Percentiles rank a stretch among this genome's conserved stretches.
These are phyloP conservation scores for Drosophila anomalata DNA, from an alignment of 2,888 invertebrate genomes.

Conservation along the genomic window DNA sequence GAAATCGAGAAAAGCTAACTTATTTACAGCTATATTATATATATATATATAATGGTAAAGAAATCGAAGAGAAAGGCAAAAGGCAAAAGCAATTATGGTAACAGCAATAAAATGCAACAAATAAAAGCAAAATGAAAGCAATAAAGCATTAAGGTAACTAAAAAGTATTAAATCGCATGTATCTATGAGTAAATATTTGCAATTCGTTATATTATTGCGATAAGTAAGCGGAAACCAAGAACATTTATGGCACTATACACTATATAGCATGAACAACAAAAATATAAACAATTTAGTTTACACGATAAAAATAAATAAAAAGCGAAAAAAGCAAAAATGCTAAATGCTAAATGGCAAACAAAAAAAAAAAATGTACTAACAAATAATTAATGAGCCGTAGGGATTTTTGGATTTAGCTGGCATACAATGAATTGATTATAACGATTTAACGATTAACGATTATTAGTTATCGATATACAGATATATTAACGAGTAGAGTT, in stretches of 20 bases:
- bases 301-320: constrained; percentile 11
- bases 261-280: constrained; percentile 35
- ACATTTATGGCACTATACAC: constrained; percentile 73
- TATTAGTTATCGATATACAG: constrained; percentile 70
- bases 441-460: constrained; percentile 42
- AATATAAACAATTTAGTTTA: constrained; percentile 45
- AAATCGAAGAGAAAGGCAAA: constrained; percentile 3
- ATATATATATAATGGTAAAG: constrained; percentile 27
- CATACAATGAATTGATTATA: constrained; percentile 69
- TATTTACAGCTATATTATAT: constrained; percentile 69
- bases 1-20: constrained; percentile 47
- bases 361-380: constrained; percentile 25
- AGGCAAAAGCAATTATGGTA: constrained; percentile 35
- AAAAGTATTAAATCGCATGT: constrained; percentile 74
- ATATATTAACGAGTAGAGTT: constrained; percentile 65
- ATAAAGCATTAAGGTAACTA: constrained; percentile 74
- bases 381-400: constrained; percentile 62
- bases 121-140: constrained; percentile 41
- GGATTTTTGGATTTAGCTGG: constrained; percentile 74
- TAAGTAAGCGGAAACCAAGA: constrained; percentile 63
- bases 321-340: constrained; percentile 24
- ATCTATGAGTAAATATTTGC: constrained; percentile 69
- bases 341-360: constrained; percentile 20
- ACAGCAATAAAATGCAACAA: constrained; percentile 29
- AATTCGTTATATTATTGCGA: constrained; percentile 77